These are phyloP conservation scores for Scolanthus callimorphus DNA, from an alignment of 92 coral and sea anemone genomes.

Conservation along the genomic window DNA sequence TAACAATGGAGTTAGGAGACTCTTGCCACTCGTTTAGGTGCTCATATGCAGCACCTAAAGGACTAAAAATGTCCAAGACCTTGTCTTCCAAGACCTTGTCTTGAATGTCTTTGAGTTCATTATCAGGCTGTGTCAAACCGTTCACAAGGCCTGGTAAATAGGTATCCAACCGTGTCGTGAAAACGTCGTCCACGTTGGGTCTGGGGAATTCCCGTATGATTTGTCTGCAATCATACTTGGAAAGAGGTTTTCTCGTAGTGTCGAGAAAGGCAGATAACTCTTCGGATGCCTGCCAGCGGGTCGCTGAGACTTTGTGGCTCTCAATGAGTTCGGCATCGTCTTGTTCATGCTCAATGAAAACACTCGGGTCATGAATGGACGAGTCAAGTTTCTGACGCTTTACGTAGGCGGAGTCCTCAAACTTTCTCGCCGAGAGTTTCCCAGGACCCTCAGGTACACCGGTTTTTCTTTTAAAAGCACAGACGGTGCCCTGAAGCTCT, in stretches of 20 bases:
- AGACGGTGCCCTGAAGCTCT: no score
- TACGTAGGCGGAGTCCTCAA: no score
- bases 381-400: no score
- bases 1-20: background rate
- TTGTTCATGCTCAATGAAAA: no score
- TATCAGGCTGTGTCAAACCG: slow-evolving; percentile 17
- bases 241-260: slow-evolving; percentile 9
- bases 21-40: slow-evolving; percentile 5
- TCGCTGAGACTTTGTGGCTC: background rate
- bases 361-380: no score
- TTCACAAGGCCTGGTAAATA: slow-evolving; percentile 25
- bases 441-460: no score
- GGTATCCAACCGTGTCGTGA: slow-evolving; percentile 22
- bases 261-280: slow-evolving; percentile 4
- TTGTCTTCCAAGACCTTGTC: no score
- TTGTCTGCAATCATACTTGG: slow-evolving; percentile 25
- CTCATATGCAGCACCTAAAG: slow-evolving; percentile 7
- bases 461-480: no score
- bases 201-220: slow-evolving; percentile 30
- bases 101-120: slow-evolving; percentile 12
- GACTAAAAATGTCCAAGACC: slow-evolving; percentile 28
- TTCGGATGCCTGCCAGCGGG: slow-evolving; percentile 18
- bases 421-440: no score
- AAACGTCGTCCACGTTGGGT: slow-evolving; percentile 30
- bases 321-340: slow-evolving; percentile 1